Base-by-base conservation (phyloP, 2,888 invertebrate species). In the Anticlea derivata region DNA sequence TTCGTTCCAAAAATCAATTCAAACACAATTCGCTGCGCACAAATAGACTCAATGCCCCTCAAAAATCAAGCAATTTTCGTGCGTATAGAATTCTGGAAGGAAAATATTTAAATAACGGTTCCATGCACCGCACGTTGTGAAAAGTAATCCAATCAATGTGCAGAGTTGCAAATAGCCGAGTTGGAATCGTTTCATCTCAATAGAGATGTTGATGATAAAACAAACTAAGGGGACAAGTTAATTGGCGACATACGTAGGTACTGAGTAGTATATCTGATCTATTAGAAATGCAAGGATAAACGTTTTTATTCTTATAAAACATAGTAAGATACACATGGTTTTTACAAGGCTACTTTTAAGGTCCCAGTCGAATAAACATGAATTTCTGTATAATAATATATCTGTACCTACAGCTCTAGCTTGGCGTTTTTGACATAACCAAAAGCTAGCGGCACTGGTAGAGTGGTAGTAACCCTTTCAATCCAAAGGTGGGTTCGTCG, bases 201-300 rank as follows among this genome's bases (percentile, higher is more conserved):
- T 34, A 11, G 37, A 41, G 45, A 31, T 34, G 45, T 35, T 31
- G 46, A 40, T 41, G 52, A 52, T 52, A 52, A 43, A 11, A 47
- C 37, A 23, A 22, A 29, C 29, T 26, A 29, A 45, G 22, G 37
- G 29, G 8, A 46, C 47, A 43, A 33, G 29, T 47, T 52, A 47
- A 52, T 52, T 43, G 38, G 37, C 13, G 38, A 13, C 13, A 11
- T 6, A 11, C 7, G 8, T 34, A 26, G 37, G 4, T 17, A 3
- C 17, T 17, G 11, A 30, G 37, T 38, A 7, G 29, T 23, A n/a
- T 38, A 38, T 38, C 43, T 11, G 43, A 38, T 50, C 24, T 37
- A 8, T 24, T 23, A 30, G 22, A 35, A 31, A 49, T 37, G 35
- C 24, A 35, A 26, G 27, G 33, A 24, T n/a, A n/a, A 20, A 17